Evolutionary conservation across 1,140 invertebrate species (phyloP).

Genomic region (Meloidogyne hapla): DNA sequence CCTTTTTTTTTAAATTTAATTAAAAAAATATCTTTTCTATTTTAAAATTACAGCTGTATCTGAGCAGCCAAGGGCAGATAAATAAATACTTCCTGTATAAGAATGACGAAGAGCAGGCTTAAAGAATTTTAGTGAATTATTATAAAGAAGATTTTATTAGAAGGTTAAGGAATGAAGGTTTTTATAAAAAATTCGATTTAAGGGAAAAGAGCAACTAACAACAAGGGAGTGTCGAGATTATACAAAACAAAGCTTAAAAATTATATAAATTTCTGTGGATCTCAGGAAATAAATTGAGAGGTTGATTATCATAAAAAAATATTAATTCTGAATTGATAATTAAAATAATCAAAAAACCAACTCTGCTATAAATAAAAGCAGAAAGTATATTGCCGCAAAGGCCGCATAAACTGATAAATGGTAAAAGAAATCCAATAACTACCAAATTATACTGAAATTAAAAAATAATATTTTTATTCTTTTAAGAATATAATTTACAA

Average conservation of each 20-base stretch:
- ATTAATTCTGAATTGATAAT: too few species aligned
- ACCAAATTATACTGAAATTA: slow-evolving; percentile 52
- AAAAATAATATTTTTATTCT: background rate
- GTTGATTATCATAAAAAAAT: too few species aligned
- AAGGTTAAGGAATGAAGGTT: too few species aligned
- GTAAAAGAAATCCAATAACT: slow-evolving; percentile 56
- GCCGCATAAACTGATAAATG: slow-evolving; percentile 55
- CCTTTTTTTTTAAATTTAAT: background rate
- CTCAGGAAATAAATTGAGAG: too few species aligned
- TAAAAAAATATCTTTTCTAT: background rate
- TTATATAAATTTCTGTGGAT: too few species aligned
- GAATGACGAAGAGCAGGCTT: slow-evolving; percentile 12
- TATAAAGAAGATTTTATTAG: too few species aligned
- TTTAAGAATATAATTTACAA: background rate
- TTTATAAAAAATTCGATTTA: too few species aligned
- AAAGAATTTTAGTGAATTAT: background rate
- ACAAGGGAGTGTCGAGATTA: too few species aligned
- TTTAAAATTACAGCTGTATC: slow-evolving; percentile 54
- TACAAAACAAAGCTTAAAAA: too few species aligned
- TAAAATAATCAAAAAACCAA: too few species aligned
- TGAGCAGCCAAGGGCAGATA: slow-evolving; percentile 56
- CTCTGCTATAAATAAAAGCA: slow-evolving; percentile 54
- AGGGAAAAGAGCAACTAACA: too few species aligned
- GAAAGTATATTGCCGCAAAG: slow-evolving; percentile 58
- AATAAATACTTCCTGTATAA: slow-evolving; percentile 54